phyloP scores from a whole-genome alignment of 2,113 vertebrate genomes.

The Ranitomeya variabilis region DNA sequence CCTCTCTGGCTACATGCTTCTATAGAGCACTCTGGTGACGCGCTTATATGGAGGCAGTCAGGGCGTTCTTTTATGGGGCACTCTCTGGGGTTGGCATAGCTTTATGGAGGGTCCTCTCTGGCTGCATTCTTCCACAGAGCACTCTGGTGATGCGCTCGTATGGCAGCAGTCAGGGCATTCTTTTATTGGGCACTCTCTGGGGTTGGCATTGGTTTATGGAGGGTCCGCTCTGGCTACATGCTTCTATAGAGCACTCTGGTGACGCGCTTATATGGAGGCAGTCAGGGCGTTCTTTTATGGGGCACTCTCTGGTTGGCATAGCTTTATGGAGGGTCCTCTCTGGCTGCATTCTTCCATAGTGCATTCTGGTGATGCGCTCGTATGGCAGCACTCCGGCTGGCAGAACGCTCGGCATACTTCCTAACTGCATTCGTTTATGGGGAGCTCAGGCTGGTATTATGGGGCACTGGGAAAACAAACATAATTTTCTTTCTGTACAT shows the following conservation, averaged over 20 bases:
- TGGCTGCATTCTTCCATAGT: too few relatives aligned
- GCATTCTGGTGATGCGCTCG: background rate
- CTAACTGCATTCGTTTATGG: background rate
- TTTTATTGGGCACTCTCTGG: background rate
- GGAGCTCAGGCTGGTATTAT: background rate
- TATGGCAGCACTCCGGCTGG: background rate
- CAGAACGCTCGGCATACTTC: too few relatives aligned
- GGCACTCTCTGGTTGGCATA: too few relatives aligned
- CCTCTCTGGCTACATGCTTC: too few relatives aligned
- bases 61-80: background rate
- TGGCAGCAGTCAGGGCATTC: background rate
- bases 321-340: background rate
- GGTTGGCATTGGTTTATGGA: background rate
- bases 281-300: background rate
- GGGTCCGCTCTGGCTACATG: too few relatives aligned
- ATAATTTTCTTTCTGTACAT: too few relatives aligned
- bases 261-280: background rate
- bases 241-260: background rate
- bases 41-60: background rate
- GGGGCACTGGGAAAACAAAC: too few relatives aligned
- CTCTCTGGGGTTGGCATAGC: background rate
- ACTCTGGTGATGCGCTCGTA: background rate
- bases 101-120: background rate
- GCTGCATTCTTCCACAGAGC: too few relatives aligned
- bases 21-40: background rate